A percentile compares a stretch with the other conserved stretches of the same genome.
Conservation (phyloP, 2,888 invertebrate genomes). For the Drosophila nr. perissopoda region DNA sequence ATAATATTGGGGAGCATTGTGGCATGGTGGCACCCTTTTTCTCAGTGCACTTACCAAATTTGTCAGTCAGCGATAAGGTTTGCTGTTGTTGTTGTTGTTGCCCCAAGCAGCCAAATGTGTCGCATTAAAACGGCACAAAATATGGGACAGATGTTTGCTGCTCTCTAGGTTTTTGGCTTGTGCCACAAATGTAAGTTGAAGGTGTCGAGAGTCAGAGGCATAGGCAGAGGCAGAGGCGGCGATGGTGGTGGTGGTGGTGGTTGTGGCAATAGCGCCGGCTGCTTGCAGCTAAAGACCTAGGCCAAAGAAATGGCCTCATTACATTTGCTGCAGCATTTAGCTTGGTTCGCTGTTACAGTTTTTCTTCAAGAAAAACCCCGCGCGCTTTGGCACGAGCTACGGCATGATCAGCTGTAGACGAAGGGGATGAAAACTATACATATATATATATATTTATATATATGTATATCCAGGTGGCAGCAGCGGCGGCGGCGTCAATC, state of each 20-base stretch:
- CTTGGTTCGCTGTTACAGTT: conserved; percentile 68
- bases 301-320: conserved; percentile 57
- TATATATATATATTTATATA: neutral
- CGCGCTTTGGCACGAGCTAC: conserved; percentile 80
- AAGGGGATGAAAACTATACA: conserved; percentile 69
- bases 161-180: conserved; percentile 63
- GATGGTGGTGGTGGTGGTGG: conserved; percentile 36
- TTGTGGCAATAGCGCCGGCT: conserved; percentile 68
- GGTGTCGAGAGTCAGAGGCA: conserved; percentile 63
- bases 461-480: conserved; percentile 62
- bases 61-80: conserved; percentile 64
- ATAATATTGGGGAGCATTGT: conserved; percentile 46
- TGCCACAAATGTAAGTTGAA: conserved; percentile 70
- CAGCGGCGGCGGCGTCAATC: conserved; percentile 58
- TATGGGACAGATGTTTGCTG: conserved; percentile 76
- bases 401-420: conserved; percentile 70
- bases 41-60: conserved; percentile 73
- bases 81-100: neutral
- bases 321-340: conserved; percentile 71
- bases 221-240: conserved; percentile 28
- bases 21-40: conserved; percentile 28
- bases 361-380: conserved; percentile 68
- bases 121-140: conserved; percentile 76
- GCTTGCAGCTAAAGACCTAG: conserved; percentile 39
- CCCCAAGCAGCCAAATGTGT: conserved; percentile 43